Evolutionary conservation across 2,113 vertebrate species (phyloP), one percentile per base, ranked within the genome.

Genomic region (Aptenodytes forsteri): DNA sequence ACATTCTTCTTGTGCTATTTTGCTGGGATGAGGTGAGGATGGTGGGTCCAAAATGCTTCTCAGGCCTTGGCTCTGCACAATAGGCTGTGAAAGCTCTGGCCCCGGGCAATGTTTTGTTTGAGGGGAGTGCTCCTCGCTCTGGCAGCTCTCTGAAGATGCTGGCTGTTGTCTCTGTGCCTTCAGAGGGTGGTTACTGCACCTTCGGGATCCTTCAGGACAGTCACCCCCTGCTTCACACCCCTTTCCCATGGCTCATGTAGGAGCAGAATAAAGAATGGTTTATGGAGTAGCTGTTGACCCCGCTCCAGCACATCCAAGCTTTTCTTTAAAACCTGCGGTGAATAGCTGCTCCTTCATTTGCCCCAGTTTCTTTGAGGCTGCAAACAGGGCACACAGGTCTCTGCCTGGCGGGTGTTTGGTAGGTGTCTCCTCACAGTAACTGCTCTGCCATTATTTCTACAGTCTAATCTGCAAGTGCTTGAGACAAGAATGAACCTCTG

Each of bases 1-100:
- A 44, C 0, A 0, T 79, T 46, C 34, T 49, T 61, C 38, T 36
- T 1, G 0, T 36, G n/a, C 16, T 80, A 2, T 44, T 92, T 81
- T 25, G 23, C 49, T 49, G 65, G 26, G 34, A 15, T 1, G 34
- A 67, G 49, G 17, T 59, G 5, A 55, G 55, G 44, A 11, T 47
- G 25, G 30, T 46, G 71, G 5, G 26, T 61, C 54, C 36, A 54
- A 58, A 40, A 59, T 3, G 26, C 30, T 44, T 67, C 38, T 42
- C 25, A 11, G 55, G 11, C 12, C 55, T 15, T 44, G 46, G 23
- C 40, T 56, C 20, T 5, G 20, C 42, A 70, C 18, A 61, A 16
- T 9, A 25, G 32, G 38, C 70, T 27, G 15, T 65, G 78, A 55
- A 20, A 84, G 17, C 36, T 44, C 30, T 67, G 36, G 32, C 42